Base-by-base conservation (phyloP, 2,797 vertebrate species). In the Florisuga fusca region DNA sequence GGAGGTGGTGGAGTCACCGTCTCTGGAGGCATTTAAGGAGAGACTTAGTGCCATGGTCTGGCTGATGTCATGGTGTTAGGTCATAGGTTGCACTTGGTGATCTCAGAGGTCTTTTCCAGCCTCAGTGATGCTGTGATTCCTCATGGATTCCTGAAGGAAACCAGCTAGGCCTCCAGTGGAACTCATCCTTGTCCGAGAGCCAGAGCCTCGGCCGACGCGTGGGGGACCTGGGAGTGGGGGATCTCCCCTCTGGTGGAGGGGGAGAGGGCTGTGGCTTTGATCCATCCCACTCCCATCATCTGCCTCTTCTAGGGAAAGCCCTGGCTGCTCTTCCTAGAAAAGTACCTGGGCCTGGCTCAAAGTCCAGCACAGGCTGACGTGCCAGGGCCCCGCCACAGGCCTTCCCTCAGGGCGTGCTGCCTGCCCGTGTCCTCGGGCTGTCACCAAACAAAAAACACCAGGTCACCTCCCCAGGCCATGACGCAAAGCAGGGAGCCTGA, bases 171-270 rank as follows among this genome's bases (percentile, higher is more conserved):
- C 86, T 68, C 54, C 41, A 8, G 31, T 14, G 53, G 54, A 71
- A 62, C 66, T 5, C 15, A 23, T 77, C 14, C 51, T 41, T 2
- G 1, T 33, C n/a, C 0, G 0, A 46, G 64, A 80, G 29, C 73
- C 1, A 1, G 38, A 11, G 10, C 53, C 41, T 67, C 7, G 50
- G 77, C 38, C 8, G 9, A 5, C 1, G 5, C 0, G 0, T 0
- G 0, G 50, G 58, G 22, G 10, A 61, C 10, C 23, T 73, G 59
- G 41, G 46, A 26, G 31, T 1, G 31, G 2, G 38, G 10, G 6
- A 25, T 87, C 84, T 55, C n/a, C 53, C 34, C 16, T 38, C 0
- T 0, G 18, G 36, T 21, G 19, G 46, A 46, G 46, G 58, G 5
- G 34, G 48, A 20, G 38, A 41, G 72, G 3, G 33, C 18, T 1